Conservation (phyloP, 2,888 invertebrate species). For the Ypsolopha sequella region DNA sequence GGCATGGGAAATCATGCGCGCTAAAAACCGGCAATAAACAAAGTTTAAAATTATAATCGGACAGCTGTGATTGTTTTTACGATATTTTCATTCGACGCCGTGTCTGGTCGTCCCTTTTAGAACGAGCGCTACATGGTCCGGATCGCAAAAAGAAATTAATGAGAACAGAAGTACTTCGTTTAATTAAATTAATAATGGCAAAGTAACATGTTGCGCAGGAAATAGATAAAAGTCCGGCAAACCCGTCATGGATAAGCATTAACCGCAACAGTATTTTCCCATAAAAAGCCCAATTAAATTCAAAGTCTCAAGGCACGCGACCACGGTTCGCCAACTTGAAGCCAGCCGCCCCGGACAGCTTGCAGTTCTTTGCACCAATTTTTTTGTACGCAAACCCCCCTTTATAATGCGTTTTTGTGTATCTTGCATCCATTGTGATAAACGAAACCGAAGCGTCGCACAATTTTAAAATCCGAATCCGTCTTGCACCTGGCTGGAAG, state of each 20-base stretch:
- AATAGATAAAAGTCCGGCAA: background rate
- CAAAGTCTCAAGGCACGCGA: constrained; percentile 50
- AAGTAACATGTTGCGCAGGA: background rate
- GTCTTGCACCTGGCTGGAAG: constrained; percentile 58
- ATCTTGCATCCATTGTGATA: constrained; percentile 58
- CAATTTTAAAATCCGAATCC: constrained; percentile 37
- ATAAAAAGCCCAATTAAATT: constrained; percentile 37
- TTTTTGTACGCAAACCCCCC: constrained; percentile 35
- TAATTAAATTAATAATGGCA: background rate
- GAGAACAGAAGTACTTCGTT: too few species aligned
- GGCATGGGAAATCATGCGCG: too few species aligned
- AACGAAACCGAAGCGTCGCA: constrained; percentile 42
- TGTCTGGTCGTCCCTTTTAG: too few species aligned
- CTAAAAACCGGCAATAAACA: too few species aligned
- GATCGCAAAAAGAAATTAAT: too few species aligned
- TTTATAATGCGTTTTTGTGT: constrained; percentile 59
- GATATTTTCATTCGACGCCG: too few species aligned
- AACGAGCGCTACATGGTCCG: too few species aligned
- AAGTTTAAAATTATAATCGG: too few species aligned
- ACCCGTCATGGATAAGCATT: background rate
- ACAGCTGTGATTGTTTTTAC: too few species aligned
- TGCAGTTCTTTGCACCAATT: constrained; percentile 36
- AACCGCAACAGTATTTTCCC: constrained; percentile 2
- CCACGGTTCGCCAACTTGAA: constrained; percentile 21
- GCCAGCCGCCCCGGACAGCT: constrained; percentile 21